phyloP scores from a whole-genome alignment of 2,888 invertebrate genomes.

The Conops quadrifasciatus region DNA sequence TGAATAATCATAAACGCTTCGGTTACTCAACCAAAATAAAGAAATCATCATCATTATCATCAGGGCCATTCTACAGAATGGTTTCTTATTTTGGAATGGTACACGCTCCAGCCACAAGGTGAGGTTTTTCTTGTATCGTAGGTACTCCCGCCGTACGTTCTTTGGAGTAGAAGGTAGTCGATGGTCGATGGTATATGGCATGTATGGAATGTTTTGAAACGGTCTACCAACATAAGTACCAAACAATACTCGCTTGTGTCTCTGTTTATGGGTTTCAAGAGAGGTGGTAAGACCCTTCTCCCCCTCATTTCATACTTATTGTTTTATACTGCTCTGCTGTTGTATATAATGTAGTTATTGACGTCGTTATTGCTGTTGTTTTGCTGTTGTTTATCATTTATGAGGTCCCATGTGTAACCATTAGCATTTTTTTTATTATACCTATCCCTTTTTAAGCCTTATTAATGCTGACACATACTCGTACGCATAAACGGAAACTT shows the following conservation, averaged over 20 bases:
- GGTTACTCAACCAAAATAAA: conserved; percentile 10
- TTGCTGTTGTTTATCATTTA: conserved; percentile 1
- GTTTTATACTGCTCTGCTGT: neutral
- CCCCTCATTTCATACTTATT: neutral
- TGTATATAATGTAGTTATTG: neutral
- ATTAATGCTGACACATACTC: too few relatives aligned
- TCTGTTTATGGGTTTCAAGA: too few relatives aligned
- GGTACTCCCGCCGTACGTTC: too few relatives aligned
- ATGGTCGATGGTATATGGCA: too few relatives aligned
- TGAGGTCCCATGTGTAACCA: neutral
- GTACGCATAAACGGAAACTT: too few relatives aligned
- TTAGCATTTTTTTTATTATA: neutral
- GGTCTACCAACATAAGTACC: too few relatives aligned
- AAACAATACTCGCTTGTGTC: too few relatives aligned
- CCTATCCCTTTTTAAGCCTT: neutral
- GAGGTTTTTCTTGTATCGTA: too few relatives aligned
- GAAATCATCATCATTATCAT: neutral
- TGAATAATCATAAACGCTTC: conserved; percentile 11
- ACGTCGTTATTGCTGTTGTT: neutral
- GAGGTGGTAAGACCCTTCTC: too few relatives aligned
- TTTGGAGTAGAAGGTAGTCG: too few relatives aligned
- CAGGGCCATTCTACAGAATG: too few relatives aligned
- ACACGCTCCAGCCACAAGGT: neutral
- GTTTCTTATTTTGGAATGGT: neutral
- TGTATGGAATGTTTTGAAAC: too few relatives aligned